A percentile compares a stretch with the other conserved stretches of the same genome.
phyloP scores from a whole-genome alignment of 2,888 invertebrate genomes.

The Chloromyia formosa region DNA sequence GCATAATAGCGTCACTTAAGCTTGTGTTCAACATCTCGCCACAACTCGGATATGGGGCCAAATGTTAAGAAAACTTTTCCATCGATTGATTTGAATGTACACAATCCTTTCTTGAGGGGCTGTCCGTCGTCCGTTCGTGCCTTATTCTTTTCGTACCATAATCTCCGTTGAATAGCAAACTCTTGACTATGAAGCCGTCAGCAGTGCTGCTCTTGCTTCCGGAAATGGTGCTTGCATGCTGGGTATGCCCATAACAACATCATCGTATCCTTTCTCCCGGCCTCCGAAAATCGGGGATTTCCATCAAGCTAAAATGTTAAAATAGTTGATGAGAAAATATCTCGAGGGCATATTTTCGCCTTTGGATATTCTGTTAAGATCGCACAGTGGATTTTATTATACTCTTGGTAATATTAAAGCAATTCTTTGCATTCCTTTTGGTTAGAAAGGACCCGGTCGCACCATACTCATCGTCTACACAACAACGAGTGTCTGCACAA shows the following conservation, averaged over 20 bases:
- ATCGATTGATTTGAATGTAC: slow-evolving; percentile 7
- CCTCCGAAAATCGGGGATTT: no score
- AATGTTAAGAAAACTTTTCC: neutral
- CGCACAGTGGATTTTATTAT: slow-evolving; percentile 22
- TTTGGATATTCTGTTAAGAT: slow-evolving; percentile 12
- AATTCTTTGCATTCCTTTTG: slow-evolving; percentile 15
- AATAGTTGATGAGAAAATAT: slow-evolving; percentile 32
- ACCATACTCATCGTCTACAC: no score
- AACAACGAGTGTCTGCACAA: no score
- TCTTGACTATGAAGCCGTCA: neutral
- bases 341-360: slow-evolving; percentile 13
- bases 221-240: no score
- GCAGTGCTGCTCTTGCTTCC: neutral
- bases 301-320: slow-evolving; percentile 24
- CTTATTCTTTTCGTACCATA: no score
- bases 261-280: neutral
- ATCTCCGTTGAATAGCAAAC: no score
- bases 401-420: slow-evolving; percentile 34
- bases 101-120: neutral
- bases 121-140: neutral
- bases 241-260: neutral
- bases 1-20: neutral
- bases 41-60: neutral
- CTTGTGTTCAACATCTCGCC: neutral
- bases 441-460: neutral